Evolutionary conservation across 1,140 invertebrate species (phyloP).

Genomic region (Papilio machaon): DNA sequence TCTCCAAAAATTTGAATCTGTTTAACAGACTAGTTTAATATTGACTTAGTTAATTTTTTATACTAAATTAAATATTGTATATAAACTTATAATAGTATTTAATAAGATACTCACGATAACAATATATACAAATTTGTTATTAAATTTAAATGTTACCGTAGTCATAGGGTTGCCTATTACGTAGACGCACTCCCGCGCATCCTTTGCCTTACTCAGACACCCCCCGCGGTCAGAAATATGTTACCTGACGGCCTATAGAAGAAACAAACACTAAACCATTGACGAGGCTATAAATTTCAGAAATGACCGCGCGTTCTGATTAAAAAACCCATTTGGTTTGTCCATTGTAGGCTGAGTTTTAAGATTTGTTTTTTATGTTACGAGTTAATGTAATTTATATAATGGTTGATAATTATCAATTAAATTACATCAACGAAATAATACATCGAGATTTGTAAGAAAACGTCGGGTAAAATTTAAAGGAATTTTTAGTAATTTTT

Average conservation of each 20-base stretch:
- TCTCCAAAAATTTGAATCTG: no score
- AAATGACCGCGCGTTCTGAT: constrained; percentile 67
- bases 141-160: constrained; percentile 19
- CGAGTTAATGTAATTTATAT: constrained; percentile 16
- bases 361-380: constrained; percentile 44
- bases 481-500: no score
- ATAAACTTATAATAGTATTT: not conserved
- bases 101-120: not conserved
- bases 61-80: not conserved
- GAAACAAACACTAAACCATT: constrained; percentile 74
- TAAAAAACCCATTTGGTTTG: constrained; percentile 69
- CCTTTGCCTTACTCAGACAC: constrained; percentile 60
- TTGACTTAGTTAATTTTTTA: not conserved
- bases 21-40: not conserved
- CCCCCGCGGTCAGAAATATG: constrained; percentile 72
- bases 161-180: not conserved
- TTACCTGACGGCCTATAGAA: constrained; percentile 68
- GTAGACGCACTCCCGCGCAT: constrained; percentile 53
- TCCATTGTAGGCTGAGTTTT: constrained; percentile 49
- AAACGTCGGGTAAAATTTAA: no score
- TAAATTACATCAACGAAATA: not conserved
- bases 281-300: constrained; percentile 68
- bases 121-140: not conserved
- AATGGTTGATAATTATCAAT: constrained; percentile 3
- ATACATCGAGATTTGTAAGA: no score